A percentile compares a stretch with the other conserved stretches of the same genome.
These are phyloP conservation scores for Mastomys coucha DNA, from an alignment of 2,113 vertebrate species.

Conservation along the genomic window DNA sequence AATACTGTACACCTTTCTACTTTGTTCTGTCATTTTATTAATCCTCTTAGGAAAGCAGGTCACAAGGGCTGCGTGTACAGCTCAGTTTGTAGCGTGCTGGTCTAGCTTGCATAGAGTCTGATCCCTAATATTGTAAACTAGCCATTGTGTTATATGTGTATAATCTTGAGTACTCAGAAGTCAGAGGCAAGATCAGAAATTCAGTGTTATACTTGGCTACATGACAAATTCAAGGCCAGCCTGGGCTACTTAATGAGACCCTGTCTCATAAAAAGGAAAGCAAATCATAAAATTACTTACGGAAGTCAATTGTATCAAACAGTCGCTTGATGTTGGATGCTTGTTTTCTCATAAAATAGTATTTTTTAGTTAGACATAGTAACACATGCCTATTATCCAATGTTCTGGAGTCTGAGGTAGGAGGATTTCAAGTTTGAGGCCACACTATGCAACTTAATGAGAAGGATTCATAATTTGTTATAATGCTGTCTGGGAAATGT, in stretches of 20 bases:
- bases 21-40: slow-evolving; percentile 33
- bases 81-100: not conserved
- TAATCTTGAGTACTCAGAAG: not conserved
- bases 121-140: not conserved
- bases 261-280: not conserved
- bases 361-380: not conserved
- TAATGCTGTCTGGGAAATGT: slow-evolving; percentile 45
- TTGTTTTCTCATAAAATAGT: not conserved
- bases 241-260: not conserved
- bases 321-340: not conserved
- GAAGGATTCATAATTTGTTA: slow-evolving; percentile 6
- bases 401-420: not conserved
- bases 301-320: not conserved
- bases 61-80: not conserved
- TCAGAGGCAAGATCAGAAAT: not conserved
- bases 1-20: not conserved
- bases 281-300: not conserved
- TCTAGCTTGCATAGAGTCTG: not conserved
- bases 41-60: not conserved
- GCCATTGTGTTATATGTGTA: not conserved
- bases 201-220: not conserved
- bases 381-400: not conserved
- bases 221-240: not conserved
- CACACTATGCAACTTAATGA: not conserved
- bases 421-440: not conserved